Percentiles rank a stretch among this genome's conserved stretches.
Conservation (phyloP, 2,797 vertebrate species). For the Varecia variegata region DNA sequence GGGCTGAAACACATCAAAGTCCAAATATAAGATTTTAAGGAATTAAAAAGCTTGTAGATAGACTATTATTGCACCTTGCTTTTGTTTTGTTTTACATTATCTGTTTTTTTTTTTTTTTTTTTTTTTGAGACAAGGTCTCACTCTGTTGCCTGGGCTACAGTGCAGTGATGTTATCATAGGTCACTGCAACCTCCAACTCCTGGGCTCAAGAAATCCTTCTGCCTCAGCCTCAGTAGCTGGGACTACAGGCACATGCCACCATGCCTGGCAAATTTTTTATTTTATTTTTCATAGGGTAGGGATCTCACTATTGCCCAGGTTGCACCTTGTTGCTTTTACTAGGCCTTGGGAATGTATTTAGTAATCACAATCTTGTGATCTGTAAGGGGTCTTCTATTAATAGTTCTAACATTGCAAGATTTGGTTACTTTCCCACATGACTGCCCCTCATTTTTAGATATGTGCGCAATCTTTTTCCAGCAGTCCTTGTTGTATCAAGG, state of each 20-base stretch:
- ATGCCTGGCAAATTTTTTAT: not conserved
- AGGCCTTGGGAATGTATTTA: not conserved
- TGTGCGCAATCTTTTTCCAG: not conserved
- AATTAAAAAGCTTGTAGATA: not conserved
- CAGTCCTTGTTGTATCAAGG: not conserved
- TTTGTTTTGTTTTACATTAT: not conserved
- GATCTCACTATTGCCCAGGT: not conserved
- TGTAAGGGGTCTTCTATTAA: not conserved
- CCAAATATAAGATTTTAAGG: not conserved
- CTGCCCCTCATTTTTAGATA: not conserved
- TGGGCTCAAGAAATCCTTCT: not conserved
- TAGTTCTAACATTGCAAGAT: not conserved
- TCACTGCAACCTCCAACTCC: not conserved
- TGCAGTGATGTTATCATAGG: not conserved
- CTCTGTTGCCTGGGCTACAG: not conserved
- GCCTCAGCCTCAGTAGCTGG: not conserved
- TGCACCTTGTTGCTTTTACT: not conserved
- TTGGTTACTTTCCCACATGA: not conserved
- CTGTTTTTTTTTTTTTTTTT: not conserved
- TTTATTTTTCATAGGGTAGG: not conserved
- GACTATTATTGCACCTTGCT: rapidly evolving
- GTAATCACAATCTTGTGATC: not conserved
- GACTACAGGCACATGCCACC: no score
- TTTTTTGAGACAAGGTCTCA: not conserved
- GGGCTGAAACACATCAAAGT: not conserved